Base-by-base conservation (phyloP, 2,888 invertebrate genomes). In the Automeris io region DNA sequence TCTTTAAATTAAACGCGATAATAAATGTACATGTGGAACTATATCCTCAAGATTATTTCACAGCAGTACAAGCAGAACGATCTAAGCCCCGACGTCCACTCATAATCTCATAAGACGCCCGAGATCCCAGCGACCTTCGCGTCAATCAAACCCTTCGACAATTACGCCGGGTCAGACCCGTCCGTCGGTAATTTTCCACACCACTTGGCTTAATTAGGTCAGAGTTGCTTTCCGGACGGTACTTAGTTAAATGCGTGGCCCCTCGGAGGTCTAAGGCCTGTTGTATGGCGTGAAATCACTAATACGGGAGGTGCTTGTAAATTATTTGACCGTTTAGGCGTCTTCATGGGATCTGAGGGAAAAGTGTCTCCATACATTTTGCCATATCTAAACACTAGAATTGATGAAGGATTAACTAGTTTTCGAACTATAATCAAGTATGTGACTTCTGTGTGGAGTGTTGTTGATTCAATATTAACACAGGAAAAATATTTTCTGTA, bases 141-240 rank as follows among this genome's bases (percentile, higher is more conserved):
- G 39, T 39, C 34, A 26, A 35, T 39, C 37, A 31, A 58, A 63
- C 70, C 69, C 67, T 70, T 69, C 68, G 61, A 54, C 71, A 75
- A 77, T 75, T 74, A 76, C 62, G 66, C 60, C 55, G 58, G 59
- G 58, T 49, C 50, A 55, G 61, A 55, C 65, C 68, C 70, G 66
- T 69, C 72, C 64, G 68, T 56, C 57, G 65, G 79, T 72, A 71
- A 78, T 79, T 79, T 79, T 77, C 75, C 72, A 64, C 73, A 54
- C 72, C 73, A 75, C 75, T 79, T 70, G 71, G 51, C 65, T 68
- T 79, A 78, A 80, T 80, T 78, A 77, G 77, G 72, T 70, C 73
- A 71, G 71, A 62, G 60, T 66, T 47, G 51, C 61, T 54, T 60
- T 72, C 69, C 58, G 23, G 33, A 19, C 32, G 40, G 33, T 37